Conservation (phyloP, 2,113 vertebrate genomes). For the Carollia perspicillata region DNA sequence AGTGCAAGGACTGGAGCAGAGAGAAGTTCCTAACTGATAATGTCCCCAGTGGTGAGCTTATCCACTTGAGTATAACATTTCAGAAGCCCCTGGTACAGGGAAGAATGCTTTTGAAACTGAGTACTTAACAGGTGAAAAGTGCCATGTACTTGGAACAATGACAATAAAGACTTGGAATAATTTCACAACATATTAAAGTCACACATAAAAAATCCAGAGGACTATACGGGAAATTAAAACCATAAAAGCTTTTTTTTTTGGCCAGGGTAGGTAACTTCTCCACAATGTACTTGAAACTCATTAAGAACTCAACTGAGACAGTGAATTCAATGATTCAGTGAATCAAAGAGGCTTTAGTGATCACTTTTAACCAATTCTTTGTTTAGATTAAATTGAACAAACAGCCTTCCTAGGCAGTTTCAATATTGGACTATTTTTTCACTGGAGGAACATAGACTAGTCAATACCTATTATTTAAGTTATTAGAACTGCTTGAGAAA, state of each 20-base stretch:
- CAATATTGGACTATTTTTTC: slow-evolving; percentile 56
- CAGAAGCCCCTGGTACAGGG: background rate
- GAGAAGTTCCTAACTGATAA: slow-evolving; percentile 56
- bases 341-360: slow-evolving; percentile 41
- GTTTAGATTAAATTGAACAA: slow-evolving; percentile 62
- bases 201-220: background rate
- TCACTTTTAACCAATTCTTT: slow-evolving; percentile 53
- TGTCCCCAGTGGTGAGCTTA: slow-evolving; percentile 9
- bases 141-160: background rate
- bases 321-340: slow-evolving; percentile 52
- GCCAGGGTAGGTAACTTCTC: slow-evolving; percentile 14
- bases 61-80: slow-evolving; percentile 32
- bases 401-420: slow-evolving; percentile 49
- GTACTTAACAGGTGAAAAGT: slow-evolving; percentile 32
- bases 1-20: slow-evolving; percentile 44
- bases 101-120: slow-evolving; percentile 33
- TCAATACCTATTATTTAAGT: slow-evolving; percentile 72
- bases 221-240: background rate
- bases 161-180: background rate
- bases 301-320: slow-evolving; percentile 39
- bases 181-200: background rate
- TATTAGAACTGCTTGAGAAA: slow-evolving; percentile 70
- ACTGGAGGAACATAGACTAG: slow-evolving; percentile 38
- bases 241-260: background rate
- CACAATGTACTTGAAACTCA: slow-evolving; percentile 50